These are phyloP conservation scores for Saimiri boliviensis DNA, from an alignment of 2,113 vertebrate species.

Conservation along the genomic window DNA sequence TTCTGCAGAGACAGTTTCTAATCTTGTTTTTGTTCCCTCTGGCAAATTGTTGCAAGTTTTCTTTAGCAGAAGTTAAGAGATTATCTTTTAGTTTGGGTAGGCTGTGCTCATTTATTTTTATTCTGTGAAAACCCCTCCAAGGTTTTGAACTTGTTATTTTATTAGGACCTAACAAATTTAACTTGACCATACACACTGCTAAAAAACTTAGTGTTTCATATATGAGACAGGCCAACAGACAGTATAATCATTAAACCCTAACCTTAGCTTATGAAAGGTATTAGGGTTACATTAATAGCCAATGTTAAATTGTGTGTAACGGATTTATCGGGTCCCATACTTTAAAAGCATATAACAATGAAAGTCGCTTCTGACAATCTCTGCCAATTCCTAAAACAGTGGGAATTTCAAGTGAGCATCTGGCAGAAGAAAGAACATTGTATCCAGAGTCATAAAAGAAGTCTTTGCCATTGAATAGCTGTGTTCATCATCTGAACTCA, in stretches of 20 bases:
- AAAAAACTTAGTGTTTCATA: slow-evolving; percentile 72
- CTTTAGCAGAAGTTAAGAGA: slow-evolving; percentile 75
- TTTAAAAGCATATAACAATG: background rate
- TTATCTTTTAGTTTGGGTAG: slow-evolving; percentile 69
- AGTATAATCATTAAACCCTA: slow-evolving; percentile 63
- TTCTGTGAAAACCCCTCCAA: slow-evolving; percentile 69
- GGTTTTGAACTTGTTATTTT: slow-evolving; percentile 78
- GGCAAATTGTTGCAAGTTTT: slow-evolving; percentile 66
- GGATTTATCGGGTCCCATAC: slow-evolving; percentile 26
- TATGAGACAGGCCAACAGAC: slow-evolving; percentile 55
- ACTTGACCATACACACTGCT: slow-evolving; percentile 68
- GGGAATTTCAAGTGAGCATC: background rate
- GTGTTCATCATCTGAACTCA: background rate
- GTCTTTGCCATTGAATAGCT: background rate
- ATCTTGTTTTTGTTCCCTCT: slow-evolving; percentile 73
- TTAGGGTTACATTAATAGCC: slow-evolving; percentile 74
- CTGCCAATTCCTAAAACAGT: background rate
- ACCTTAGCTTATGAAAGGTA: slow-evolving; percentile 74
- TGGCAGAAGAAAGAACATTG: background rate
- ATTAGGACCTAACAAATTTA: slow-evolving; percentile 81
- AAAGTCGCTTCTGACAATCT: background rate
- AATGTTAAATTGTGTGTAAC: slow-evolving; percentile 66
- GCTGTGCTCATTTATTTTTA: slow-evolving; percentile 77
- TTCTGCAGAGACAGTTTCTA: slow-evolving; percentile 65
- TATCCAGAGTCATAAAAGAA: background rate